Evolutionary conservation across 2,797 vertebrate genomes (phyloP).

Genomic region (Harpagifer antarcticus): DNA sequence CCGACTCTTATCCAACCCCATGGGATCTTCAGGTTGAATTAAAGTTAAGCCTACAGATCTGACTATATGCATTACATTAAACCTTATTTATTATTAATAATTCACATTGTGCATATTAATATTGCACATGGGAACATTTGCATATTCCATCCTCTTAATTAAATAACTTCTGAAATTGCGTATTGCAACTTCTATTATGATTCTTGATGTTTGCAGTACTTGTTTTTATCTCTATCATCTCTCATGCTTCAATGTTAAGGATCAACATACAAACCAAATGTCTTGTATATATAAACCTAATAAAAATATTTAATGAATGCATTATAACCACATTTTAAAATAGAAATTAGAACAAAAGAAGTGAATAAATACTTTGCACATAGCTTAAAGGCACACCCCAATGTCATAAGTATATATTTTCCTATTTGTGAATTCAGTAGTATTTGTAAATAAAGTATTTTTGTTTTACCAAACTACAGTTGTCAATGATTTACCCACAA

Average conservation of each 20-base stretch:
- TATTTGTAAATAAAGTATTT: background rate
- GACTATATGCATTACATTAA: background rate
- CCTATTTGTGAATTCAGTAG: background rate
- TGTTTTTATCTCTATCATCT: background rate
- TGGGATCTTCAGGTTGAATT: background rate
- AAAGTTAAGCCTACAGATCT: background rate
- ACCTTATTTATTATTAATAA: background rate
- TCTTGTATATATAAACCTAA: background rate
- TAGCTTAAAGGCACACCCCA: background rate
- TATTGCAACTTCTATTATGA: background rate
- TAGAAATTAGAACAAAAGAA: background rate
- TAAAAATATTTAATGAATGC: background rate
- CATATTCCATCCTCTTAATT: background rate
- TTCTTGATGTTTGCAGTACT: constrained; percentile 5
- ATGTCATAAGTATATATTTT: background rate
- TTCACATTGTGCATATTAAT: background rate
- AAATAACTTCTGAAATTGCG: too few species aligned
- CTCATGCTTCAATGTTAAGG: background rate
- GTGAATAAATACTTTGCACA: background rate
- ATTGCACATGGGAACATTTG: background rate
- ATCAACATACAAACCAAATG: background rate
- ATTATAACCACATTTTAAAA: background rate
- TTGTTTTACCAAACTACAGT: too few species aligned
- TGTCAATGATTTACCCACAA: too few species aligned
- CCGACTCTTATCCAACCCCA: background rate